Evolutionary conservation across 2,888 invertebrate species (phyloP).

Genomic region (Aspidapion aeneum): DNA sequence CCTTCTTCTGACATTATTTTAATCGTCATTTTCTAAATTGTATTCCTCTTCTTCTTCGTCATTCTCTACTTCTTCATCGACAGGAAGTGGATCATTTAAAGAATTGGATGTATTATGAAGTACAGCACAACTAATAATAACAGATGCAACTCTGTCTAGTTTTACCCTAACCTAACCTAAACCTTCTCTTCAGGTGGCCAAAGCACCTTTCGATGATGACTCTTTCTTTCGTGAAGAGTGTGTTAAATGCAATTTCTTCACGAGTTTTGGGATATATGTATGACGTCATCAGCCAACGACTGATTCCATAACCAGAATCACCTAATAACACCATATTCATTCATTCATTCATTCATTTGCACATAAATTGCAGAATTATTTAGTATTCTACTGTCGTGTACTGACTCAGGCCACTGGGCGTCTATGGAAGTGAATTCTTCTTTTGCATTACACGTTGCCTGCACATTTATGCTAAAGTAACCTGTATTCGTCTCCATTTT

Average conservation of each 20-base stretch:
- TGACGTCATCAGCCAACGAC: not conserved
- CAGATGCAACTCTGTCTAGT: too few species aligned
- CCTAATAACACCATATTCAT: not conserved
- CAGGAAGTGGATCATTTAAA: too few species aligned
- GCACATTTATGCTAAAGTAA: too few species aligned
- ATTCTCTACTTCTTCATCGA: too few species aligned
- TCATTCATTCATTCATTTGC: not conserved
- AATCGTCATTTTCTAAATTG: too few species aligned
- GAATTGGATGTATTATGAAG: too few species aligned
- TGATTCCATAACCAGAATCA: not conserved
- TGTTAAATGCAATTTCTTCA: too few species aligned
- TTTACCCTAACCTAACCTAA: too few species aligned
- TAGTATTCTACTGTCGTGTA: not conserved
- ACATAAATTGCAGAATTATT: not conserved
- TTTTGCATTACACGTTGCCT: slow-evolving; percentile 3
- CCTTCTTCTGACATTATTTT: too few species aligned
- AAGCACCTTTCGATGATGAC: slow-evolving; percentile 3
- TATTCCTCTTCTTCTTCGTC: too few species aligned
- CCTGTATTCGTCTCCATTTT: slow-evolving; percentile 15
- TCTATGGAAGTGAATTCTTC: not conserved
- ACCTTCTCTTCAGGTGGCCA: slow-evolving; percentile 5
- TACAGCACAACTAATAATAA: too few species aligned
- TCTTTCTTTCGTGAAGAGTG: not conserved
- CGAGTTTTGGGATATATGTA: not conserved
- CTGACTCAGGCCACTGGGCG: not conserved